Base-by-base conservation (phyloP, 1,140 invertebrate genomes). In the Cotesia vestalis region DNA sequence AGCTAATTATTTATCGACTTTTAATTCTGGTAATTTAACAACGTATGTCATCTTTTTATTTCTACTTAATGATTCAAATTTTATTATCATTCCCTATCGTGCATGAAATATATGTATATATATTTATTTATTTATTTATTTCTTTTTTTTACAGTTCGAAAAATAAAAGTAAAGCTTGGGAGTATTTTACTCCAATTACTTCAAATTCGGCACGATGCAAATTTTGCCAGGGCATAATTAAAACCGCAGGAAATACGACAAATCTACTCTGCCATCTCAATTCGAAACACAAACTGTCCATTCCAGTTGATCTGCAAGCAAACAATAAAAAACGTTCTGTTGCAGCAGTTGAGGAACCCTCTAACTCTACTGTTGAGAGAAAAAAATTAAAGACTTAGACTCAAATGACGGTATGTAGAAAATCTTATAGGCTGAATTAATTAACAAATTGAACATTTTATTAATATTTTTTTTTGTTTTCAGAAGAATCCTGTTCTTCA, bases 141-240 rank as follows among this genome's bases (percentile, higher is more conserved):
- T 60, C 6, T 36, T 6, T 36, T 62, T 36, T 62, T 36, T 62
- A 62, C 12, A 62, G 34, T 34, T 62, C 60, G 12, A 62, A 14
- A 62, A 36, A 12, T 38, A 62, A 62, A 62, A 62, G 60, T 38
- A 36, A 62, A 62, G 4, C 35, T 9, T 62, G 60, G 60, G n/a
- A 62, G 9, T 62, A 62, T 36, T 62, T 62, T 62, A 62, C 34
- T 9, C 9, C 27, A 5, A 35, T 36, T 2, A 34, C 35, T 36
- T 36, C 35, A 36, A 38, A 27, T 4, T 36, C 34, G 27, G 60
- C 55, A 17, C n/a, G 17, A 5, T 59, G 20, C 9, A 59, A 14
- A 14, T 59, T 59, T 59, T 59, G 55, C 17, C 17, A 14, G 20
- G 20, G 20, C 4, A 59, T 59, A 3, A 17, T 59, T 5, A 14